A percentile compares a stretch with the other conserved stretches of the same genome.
phyloP scores from a whole-genome alignment of 2,888 invertebrate species.

The Glaucopsyche alexis region DNA sequence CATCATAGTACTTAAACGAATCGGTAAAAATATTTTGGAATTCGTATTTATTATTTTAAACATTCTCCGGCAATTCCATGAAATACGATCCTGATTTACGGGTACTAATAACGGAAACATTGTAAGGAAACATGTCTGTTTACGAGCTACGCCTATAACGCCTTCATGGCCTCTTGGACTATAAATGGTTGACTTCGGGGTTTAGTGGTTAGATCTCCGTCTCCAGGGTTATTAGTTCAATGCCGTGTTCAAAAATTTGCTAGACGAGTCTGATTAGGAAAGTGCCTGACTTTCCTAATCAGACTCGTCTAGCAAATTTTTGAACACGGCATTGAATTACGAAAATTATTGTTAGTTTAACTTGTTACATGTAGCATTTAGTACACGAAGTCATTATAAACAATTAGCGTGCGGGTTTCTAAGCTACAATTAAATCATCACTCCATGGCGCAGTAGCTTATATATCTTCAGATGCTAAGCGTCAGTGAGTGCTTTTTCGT shows the following conservation, averaged over 20 bases:
- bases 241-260: no score
- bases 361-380: no score
- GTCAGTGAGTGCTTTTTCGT: neutral
- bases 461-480: neutral
- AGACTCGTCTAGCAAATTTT: no score
- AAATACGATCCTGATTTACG: neutral
- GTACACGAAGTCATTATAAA: neutral
- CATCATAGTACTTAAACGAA: no score
- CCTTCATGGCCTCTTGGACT: neutral
- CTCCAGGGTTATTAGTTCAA: no score
- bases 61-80: neutral
- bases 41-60: neutral
- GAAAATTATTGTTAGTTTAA: no score
- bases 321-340: no score
- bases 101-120: neutral
- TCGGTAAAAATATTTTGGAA: no score
- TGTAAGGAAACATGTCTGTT: neutral
- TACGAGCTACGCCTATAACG: conserved; percentile 1
- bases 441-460: neutral
- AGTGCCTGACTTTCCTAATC: no score
- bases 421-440: neutral
- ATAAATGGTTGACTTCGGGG: neutral
- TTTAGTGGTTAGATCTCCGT: no score
- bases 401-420: conserved; percentile 3
- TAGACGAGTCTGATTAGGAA: no score